Percentiles rank a stretch among this genome's conserved stretches.
Evolutionary conservation across 2,797 vertebrate genomes (phyloP).

Genomic region (Sebastes oblongus): DNA sequence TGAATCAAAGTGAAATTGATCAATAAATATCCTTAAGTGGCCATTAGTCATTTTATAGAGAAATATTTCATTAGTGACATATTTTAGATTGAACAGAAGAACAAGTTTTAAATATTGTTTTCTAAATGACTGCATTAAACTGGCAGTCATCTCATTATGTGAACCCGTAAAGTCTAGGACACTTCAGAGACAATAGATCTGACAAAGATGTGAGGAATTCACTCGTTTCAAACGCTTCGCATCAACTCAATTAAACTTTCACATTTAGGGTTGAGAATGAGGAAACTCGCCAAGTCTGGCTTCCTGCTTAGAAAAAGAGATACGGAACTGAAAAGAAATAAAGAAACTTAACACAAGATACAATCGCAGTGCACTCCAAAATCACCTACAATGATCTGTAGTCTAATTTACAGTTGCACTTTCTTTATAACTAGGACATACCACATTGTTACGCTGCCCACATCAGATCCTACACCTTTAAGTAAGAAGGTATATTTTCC

Average conservation of each 20-base stretch:
- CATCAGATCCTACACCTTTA: not conserved
- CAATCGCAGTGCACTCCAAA: not conserved
- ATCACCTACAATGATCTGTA: not conserved
- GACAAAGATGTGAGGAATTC: slow-evolving; percentile 34
- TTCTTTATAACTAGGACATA: not conserved
- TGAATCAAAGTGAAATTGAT: slow-evolving; percentile 82
- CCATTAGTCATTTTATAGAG: slow-evolving; percentile 81
- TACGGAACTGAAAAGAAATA: not conserved
- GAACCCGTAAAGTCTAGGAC: slow-evolving; percentile 46
- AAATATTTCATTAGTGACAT: slow-evolving; percentile 82
- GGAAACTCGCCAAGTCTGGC: slow-evolving; percentile 3
- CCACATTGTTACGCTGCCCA: not conserved
- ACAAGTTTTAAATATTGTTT: slow-evolving; percentile 84
- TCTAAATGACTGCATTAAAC: slow-evolving; percentile 80
- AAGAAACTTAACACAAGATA: not conserved
- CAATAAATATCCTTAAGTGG: slow-evolving; percentile 84
- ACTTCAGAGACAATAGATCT: slow-evolving; percentile 53
- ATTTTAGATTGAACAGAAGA: slow-evolving; percentile 76
- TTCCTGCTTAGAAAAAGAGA: not conserved
- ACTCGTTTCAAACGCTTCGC: slow-evolving; percentile 32
- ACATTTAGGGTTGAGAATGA: slow-evolving; percentile 7
- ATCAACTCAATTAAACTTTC: slow-evolving; percentile 51
- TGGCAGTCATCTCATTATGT: slow-evolving; percentile 51
- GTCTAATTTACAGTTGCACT: not conserved
- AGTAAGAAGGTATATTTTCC: not conserved